Conservation (phyloP, 2,888 invertebrate genomes). For the Agrilus cyanescens region DNA sequence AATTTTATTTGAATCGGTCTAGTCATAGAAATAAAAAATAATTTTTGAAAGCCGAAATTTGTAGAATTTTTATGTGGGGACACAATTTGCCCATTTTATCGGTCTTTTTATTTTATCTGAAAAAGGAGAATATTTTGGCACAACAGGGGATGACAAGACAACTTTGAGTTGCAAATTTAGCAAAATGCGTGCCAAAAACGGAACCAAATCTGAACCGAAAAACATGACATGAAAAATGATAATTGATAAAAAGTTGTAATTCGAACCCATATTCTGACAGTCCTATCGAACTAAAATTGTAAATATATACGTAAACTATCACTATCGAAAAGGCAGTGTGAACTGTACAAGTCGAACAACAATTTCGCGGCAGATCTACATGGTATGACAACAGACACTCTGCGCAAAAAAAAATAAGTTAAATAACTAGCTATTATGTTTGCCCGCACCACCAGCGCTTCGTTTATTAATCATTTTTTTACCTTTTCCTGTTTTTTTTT, state of each 20-base stretch:
- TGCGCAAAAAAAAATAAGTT: conserved; percentile 27
- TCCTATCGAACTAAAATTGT: conserved; percentile 16
- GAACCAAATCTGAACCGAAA: too few species aligned
- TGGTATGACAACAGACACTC: conserved; percentile 24
- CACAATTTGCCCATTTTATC: too few species aligned
- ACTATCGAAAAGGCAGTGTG: conserved; percentile 20
- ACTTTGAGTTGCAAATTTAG: conserved; percentile 7
- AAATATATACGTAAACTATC: conserved; percentile 17
- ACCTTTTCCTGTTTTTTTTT: too few species aligned
- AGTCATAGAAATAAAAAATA: too few species aligned
- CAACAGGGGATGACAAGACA: conserved; percentile 4
- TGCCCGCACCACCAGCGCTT: conserved; percentile 6
- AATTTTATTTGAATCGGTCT: too few species aligned
- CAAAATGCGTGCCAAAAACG: neutral
- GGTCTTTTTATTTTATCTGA: too few species aligned
- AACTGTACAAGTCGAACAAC: conserved; percentile 17
- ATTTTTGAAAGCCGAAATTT: too few species aligned
- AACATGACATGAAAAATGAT: conserved; percentile 2
- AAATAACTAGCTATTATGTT: conserved; percentile 1
- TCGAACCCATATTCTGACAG: conserved; percentile 8
- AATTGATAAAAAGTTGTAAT: conserved; percentile 3
- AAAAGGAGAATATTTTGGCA: conserved; percentile 6
- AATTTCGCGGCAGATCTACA: conserved; percentile 17
- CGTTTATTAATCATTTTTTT: conserved; percentile 7
- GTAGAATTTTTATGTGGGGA: too few species aligned